Percentiles rank a stretch among this genome's conserved stretches.
Evolutionary conservation across 2,113 vertebrate species (phyloP).

Genomic region (Phylloscopus trochiloides): DNA sequence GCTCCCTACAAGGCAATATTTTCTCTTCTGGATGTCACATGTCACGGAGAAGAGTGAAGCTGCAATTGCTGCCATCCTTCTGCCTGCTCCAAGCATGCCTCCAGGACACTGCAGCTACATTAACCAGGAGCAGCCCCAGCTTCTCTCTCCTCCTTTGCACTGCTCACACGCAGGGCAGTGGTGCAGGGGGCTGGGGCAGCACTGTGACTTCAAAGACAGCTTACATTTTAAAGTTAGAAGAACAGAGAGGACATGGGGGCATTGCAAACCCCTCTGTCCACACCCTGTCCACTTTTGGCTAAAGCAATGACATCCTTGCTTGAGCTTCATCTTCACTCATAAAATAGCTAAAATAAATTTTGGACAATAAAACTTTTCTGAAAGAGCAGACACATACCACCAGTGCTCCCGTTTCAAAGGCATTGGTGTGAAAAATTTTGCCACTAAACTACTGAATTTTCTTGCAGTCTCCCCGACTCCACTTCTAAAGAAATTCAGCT

Average conservation of each 20-base stretch:
- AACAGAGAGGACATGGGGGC: background rate
- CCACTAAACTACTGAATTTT: background rate
- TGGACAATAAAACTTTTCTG: background rate
- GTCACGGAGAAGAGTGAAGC: background rate
- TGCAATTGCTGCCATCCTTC: background rate
- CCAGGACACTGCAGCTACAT: background rate
- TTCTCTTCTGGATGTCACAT: background rate
- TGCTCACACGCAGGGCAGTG: background rate
- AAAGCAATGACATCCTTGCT: background rate
- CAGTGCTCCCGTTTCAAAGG: background rate
- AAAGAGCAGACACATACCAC: background rate
- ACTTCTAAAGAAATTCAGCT: background rate
- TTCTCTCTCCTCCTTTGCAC: background rate
- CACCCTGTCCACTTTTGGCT: background rate
- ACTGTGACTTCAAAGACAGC: background rate
- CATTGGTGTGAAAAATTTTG: background rate
- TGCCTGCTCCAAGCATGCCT: background rate
- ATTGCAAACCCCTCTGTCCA: background rate
- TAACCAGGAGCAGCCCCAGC: background rate
- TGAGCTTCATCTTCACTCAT: background rate
- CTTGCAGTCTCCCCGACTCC: background rate
- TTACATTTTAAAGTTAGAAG: background rate
- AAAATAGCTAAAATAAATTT: background rate
- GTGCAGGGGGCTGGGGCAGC: background rate
- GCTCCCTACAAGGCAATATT: conserved; percentile 43